Evolutionary conservation across 2,888 invertebrate species (phyloP), one percentile per base, ranked within the genome.

Genomic region (Steinernema scapterisci): DNA sequence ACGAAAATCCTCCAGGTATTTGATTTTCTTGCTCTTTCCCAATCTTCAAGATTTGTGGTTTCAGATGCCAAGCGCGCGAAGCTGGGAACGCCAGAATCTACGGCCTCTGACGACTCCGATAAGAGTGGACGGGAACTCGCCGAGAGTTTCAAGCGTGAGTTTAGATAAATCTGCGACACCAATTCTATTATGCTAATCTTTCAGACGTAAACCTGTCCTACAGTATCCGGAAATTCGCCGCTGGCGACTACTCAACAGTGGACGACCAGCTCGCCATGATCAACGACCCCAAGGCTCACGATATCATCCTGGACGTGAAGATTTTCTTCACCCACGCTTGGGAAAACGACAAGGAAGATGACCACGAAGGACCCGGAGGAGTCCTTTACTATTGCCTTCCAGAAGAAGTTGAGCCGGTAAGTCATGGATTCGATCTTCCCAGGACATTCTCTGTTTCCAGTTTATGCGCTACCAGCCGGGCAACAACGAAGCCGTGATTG

Each of bases 341-440:
- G 38, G 80, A 79, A 44, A 76, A 79, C 13, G 70, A 71, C 9
- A 71, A 72, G 7, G 84, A 83, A 81, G 54, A 75, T 1, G 77
- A 79, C 0, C 75, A 79, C 16, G 79, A 48, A 11, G 63, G 63
- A 13, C 63, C 79, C 19, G 85, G 85, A 21, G 85, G 85, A 7
- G 80, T 79, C 25, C 71, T 81, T 45, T 79, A 81, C 45, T 85
- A 84, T 70, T 78, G 83, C 48, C 82, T 77, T 2, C 77, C 80
- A 43, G 82, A 78, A 7, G 85, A 84, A 31, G 74, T 79, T 11
- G 80, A 84, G 45, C 83, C 85, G 77, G 85, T 83, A 21, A 21
- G 23, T n/a, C n/a, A n/a, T n/a, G n/a, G n/a, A n/a, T n/a, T n/a
- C n/a, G n/a, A n/a, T n/a, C n/a, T n/a, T n/a, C n/a, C n/a, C n/a